A percentile compares a stretch with the other conserved stretches of the same genome.
phyloP scores from a whole-genome alignment of 2,797 vertebrate genomes.

The Channa striata region DNA sequence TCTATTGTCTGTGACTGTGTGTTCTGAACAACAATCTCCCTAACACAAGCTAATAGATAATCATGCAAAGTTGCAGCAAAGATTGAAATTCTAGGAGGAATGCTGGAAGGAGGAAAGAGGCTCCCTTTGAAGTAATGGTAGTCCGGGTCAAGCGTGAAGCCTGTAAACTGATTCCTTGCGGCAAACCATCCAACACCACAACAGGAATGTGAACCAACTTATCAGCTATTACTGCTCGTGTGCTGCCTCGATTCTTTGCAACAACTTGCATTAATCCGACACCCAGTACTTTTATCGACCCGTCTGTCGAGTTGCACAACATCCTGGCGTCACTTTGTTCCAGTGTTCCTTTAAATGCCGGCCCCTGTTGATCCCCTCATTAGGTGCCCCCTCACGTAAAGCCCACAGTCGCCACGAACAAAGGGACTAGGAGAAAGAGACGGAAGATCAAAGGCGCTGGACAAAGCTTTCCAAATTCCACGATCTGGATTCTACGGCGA shows the following conservation, averaged over 20 bases:
- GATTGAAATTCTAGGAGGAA: too few species aligned
- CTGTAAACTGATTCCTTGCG: too few species aligned
- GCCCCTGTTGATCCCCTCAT: conserved; percentile 40
- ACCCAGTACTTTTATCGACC: neutral
- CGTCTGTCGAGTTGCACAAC: conserved; percentile 1
- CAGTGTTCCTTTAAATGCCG: conserved; percentile 9
- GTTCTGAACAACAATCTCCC: too few species aligned
- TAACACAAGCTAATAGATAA: too few species aligned
- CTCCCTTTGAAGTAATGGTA: too few species aligned
- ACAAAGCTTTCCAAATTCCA: conserved; percentile 61
- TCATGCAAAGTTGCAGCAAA: too few species aligned
- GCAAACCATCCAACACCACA: neutral
- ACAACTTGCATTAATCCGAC: neutral
- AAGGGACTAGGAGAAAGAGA: conserved; percentile 51
- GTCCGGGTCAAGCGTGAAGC: too few species aligned
- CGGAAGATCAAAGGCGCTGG: conserved; percentile 60
- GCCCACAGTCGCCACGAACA: conserved; percentile 45
- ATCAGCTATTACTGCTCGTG: neutral
- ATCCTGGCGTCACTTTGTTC: conserved; percentile 1
- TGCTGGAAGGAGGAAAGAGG: too few species aligned
- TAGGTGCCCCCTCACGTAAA: conserved; percentile 52
- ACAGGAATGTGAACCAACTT: neutral
- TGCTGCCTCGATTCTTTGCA: neutral
- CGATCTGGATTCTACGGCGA: conserved; percentile 47
- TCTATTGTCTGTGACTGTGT: too few species aligned